These are phyloP conservation scores for Garrulus glandarius DNA, from an alignment of 2,797 vertebrate genomes.

Conservation along the genomic window DNA sequence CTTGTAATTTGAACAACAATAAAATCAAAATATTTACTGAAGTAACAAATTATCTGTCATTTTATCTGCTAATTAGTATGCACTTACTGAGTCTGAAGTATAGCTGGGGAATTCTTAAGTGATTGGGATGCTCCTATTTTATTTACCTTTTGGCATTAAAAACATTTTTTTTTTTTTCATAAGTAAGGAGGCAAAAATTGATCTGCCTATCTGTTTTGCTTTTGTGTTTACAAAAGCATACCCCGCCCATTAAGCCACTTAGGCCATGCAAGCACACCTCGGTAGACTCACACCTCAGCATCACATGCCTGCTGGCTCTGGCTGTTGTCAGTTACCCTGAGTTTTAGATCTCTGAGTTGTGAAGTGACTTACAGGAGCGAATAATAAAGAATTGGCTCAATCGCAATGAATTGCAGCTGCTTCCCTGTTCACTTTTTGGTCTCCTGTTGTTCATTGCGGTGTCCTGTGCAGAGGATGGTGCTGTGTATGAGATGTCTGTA, in stretches of 20 bases:
- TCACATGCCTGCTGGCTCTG: neutral
- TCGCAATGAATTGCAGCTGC: neutral
- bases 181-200: neutral
- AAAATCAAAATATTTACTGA: neutral
- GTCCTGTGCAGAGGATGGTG: neutral
- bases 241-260: neutral
- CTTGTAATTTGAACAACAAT: neutral
- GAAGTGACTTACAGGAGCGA: neutral
- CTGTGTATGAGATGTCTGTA: neutral
- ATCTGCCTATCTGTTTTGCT: neutral
- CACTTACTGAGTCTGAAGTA: neutral
- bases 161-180: neutral
- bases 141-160: neutral
- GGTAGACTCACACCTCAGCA: neutral
- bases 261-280: neutral
- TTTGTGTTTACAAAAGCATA: neutral
- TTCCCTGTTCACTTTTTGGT: neutral
- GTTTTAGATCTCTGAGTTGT: neutral
- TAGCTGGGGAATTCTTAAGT: neutral
- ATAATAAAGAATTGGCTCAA: neutral
- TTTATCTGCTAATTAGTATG: neutral
- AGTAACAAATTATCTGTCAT: neutral
- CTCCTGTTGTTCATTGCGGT: accelerated
- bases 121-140: neutral
- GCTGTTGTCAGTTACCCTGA: neutral